Evolutionary conservation across 2,888 invertebrate species (phyloP), one percentile per base, ranked within the genome.

Genomic region (Zygothrica quintamaculata): DNA sequence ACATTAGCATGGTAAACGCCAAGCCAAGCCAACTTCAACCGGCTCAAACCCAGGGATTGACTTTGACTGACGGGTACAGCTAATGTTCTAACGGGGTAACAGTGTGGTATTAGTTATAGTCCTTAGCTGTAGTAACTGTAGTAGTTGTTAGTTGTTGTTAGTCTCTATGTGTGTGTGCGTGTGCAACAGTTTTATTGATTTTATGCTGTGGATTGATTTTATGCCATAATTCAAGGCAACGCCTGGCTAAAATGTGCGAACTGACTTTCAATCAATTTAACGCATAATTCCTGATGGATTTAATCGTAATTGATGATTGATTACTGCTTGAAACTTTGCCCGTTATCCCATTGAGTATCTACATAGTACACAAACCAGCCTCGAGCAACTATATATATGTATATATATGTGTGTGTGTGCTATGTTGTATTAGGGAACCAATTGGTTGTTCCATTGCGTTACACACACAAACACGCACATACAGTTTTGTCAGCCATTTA

Each of bases 251-350:
- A 76, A 76, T 74, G 82, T 79, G 84, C 75, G 75, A 86, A 79
- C 80, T 80, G 84, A 73, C 80, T 77, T 88, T 88, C 88, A 87
- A 88, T 89, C 88, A 89, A 88, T 89, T 88, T 88, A 89, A 87
- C 88, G 87, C 88, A 89, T 88, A 89, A 89, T 88, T 89, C 88
- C 88, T 89, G 86, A 88, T 79, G 81, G 88, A 87, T 82, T 85
- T 88, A 84, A 88, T 77, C 80, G 88, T 89, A 90, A 90, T 89
- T 89, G 88, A 88, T 89, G 90, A 89, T 90, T 90, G 89, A 89
- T 90, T 88, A 88, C 84, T 72, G 68, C 71, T 62, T 51, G 68
- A 77, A 79, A 71, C 65, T 51, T 65, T 43, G 39, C 51, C 9
- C 46, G 25, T 51, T 53, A 50, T 39, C 42, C 53, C 34, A 29